These are phyloP conservation scores for Elysia chlorotica DNA, from an alignment of 1,140 invertebrate genomes.

Conservation along the genomic window DNA sequence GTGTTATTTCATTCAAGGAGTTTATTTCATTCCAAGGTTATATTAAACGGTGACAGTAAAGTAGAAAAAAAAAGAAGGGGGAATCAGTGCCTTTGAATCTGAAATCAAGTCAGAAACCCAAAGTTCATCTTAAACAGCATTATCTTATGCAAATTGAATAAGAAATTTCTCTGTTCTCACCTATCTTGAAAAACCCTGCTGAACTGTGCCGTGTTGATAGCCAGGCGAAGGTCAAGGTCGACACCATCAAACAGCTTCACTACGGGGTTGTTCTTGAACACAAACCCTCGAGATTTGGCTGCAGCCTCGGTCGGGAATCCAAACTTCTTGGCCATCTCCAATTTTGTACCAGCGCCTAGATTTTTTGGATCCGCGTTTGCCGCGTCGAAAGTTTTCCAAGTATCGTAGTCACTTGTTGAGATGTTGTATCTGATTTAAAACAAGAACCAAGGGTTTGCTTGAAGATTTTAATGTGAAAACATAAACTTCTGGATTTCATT, in stretches of 20 bases:
- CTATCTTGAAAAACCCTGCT: constrained; percentile 60
- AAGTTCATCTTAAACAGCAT: no score
- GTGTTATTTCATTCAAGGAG: no score
- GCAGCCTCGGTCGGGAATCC: constrained; percentile 33
- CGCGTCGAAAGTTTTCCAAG: constrained; percentile 43
- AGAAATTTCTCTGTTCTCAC: constrained; percentile 33
- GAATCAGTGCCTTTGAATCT: no score
- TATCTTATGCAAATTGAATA: no score
- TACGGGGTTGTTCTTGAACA: constrained; percentile 56
- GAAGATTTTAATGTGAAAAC: no score
- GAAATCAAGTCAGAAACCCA: no score
- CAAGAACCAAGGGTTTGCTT: no score
- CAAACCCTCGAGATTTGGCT: constrained; percentile 48
- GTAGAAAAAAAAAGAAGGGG: no score
- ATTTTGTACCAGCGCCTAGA: constrained; percentile 26
- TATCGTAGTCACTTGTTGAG: constrained; percentile 58
- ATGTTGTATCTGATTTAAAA: constrained; percentile 57
- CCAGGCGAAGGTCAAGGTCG: constrained; percentile 46
- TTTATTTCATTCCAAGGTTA: no score
- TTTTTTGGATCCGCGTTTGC: constrained; percentile 28
- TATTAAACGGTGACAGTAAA: no score
- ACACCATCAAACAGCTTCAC: constrained; percentile 53
- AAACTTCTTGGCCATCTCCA: constrained; percentile 42
- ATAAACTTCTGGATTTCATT: no score
- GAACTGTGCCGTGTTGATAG: constrained; percentile 60